phyloP scores from a whole-genome alignment of 2,888 invertebrate genomes.

The Acrocyrtus sp. region DNA sequence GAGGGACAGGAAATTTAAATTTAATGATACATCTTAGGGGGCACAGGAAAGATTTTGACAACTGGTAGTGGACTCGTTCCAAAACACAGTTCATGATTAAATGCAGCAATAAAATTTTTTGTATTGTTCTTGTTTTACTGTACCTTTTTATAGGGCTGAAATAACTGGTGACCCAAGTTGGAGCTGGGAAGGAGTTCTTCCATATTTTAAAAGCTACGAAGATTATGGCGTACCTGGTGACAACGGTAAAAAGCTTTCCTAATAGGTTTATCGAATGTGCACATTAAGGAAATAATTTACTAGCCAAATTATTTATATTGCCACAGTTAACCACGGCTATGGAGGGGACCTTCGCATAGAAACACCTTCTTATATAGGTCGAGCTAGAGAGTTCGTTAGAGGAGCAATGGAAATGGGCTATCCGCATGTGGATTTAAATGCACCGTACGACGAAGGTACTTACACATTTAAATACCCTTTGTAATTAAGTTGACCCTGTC shows the following conservation, averaged over 20 bases:
- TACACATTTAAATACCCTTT: background rate
- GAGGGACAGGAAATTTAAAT: constrained; percentile 40
- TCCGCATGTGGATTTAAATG: constrained; percentile 23
- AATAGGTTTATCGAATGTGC: background rate
- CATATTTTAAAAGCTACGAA: constrained; percentile 44
- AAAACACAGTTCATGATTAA: no score
- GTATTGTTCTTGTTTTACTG: no score
- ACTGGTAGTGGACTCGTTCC: no score
- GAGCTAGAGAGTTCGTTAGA: constrained; percentile 5
- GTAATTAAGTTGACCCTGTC: background rate
- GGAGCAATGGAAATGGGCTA: constrained; percentile 10
- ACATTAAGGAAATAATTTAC: background rate
- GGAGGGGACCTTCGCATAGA: constrained; percentile 29
- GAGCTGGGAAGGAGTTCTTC: constrained; percentile 48
- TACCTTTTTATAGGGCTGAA: constrained; percentile 26
- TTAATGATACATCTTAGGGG: constrained; percentile 33
- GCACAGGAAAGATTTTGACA: constrained; percentile 23
- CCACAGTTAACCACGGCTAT: constrained; percentile 29
- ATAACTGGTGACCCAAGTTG: constrained; percentile 38
- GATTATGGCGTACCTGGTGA: constrained; percentile 39
- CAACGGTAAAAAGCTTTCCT: constrained; percentile 13
- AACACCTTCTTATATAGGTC: constrained; percentile 20
- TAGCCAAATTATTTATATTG: background rate
- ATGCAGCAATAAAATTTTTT: no score
- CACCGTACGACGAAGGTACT: constrained; percentile 10